Conservation (phyloP, 2,113 vertebrate species). For the Psophia crepitans region DNA sequence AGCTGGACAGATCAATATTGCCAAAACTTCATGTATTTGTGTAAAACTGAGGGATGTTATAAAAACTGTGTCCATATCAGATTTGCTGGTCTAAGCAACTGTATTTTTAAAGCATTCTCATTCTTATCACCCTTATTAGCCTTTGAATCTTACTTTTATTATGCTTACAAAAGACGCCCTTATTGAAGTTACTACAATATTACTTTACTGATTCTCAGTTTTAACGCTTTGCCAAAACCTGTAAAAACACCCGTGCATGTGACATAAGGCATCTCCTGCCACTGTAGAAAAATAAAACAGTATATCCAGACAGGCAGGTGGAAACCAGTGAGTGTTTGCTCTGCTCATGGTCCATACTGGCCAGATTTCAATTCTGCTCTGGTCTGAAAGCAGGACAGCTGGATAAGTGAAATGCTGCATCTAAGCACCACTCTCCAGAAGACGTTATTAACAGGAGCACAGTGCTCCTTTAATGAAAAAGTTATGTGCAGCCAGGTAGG, state of each 20-base stretch:
- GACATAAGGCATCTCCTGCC: not conserved
- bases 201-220: not conserved
- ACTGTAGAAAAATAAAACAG: not conserved
- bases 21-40: not conserved
- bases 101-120: not conserved
- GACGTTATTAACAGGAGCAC: not conserved
- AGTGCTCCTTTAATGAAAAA: not conserved
- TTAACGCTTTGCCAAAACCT: not conserved
- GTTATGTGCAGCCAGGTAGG: not conserved
- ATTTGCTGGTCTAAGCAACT: not conserved
- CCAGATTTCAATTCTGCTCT: not conserved
- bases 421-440: not conserved
- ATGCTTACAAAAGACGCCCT: not conserved
- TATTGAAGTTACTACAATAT: not conserved
- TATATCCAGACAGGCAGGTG: not conserved
- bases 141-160: not conserved
- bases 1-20: not conserved
- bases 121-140: not conserved
- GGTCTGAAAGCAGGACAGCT: not conserved
- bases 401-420: not conserved
- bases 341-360: not conserved
- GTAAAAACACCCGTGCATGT: not conserved
- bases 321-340: not conserved
- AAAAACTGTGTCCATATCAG: not conserved
- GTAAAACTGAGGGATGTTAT: not conserved